These are phyloP conservation scores for Manis javanica DNA, from an alignment of 2,797 vertebrate genomes.

Conservation along the genomic window DNA sequence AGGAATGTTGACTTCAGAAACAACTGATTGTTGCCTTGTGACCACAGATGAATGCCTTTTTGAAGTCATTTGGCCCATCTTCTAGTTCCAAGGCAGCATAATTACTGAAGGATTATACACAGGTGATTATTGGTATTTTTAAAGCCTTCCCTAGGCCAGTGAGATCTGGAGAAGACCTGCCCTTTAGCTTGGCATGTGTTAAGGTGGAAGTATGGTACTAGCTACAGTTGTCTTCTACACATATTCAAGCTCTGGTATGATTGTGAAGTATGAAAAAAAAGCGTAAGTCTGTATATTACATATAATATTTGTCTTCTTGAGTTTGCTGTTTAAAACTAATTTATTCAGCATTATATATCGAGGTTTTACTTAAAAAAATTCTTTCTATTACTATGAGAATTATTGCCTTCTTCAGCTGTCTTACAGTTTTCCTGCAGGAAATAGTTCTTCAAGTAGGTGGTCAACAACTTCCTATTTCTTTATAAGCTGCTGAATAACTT, in stretches of 20 bases:
- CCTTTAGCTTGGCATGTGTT: constrained; percentile 58
- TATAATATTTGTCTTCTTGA: background rate
- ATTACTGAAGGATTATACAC: background rate
- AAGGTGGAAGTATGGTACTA: constrained; percentile 31
- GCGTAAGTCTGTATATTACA: background rate
- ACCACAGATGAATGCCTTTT: background rate
- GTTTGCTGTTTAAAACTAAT: constrained; percentile 58
- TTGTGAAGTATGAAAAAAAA: background rate
- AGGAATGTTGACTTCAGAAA: constrained; percentile 54
- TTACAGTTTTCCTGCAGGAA: constrained; percentile 87
- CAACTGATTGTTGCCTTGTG: background rate
- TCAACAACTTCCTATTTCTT: constrained; percentile 89
- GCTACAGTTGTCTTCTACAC: background rate
- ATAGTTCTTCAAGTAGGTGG: constrained; percentile 87
- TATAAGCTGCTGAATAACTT: constrained; percentile 87
- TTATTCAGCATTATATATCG: background rate
- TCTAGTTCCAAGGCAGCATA: background rate
- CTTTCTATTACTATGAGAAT: constrained; percentile 62
- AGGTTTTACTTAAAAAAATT: constrained; percentile 49
- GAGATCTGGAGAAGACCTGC: background rate
- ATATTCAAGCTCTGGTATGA: background rate
- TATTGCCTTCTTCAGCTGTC: constrained; percentile 80
- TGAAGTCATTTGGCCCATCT: background rate
- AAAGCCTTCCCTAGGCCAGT: background rate
- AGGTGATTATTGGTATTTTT: background rate